Evolutionary conservation across 2,888 invertebrate genomes (phyloP).

Genomic region (Stegana nigrithorax): DNA sequence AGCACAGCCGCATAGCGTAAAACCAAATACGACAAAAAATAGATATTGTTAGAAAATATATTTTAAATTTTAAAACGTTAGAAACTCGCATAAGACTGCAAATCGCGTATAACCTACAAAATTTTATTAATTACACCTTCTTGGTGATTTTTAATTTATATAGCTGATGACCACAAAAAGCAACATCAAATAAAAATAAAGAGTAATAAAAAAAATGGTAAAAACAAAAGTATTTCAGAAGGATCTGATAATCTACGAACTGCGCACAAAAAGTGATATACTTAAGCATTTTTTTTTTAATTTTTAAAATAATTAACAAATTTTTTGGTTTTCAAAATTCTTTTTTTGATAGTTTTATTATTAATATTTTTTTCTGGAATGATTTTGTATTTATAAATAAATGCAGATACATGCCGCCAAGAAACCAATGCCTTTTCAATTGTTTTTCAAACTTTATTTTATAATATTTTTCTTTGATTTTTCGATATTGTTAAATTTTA

Average conservation of each 20-base stretch:
- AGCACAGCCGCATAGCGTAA: too few species aligned
- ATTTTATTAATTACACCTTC: too few species aligned
- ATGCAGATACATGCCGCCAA: constrained; percentile 77
- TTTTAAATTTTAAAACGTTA: too few species aligned
- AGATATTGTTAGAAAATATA: too few species aligned
- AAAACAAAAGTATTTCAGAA: constrained; percentile 3
- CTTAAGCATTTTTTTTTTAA: not conserved
- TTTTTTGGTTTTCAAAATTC: not conserved
- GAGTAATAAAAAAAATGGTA: constrained; percentile 13
- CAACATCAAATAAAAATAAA: not conserved
- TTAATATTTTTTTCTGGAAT: constrained; percentile 35
- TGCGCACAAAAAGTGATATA: not conserved
- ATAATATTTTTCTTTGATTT: too few species aligned
- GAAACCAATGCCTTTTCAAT: constrained; percentile 77
- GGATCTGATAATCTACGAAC: not conserved
- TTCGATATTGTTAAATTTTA: too few species aligned
- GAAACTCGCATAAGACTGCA: too few species aligned
- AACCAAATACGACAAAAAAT: too few species aligned
- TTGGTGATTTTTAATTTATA: too few species aligned
- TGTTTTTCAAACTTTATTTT: constrained; percentile 16
- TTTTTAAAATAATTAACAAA: too few species aligned
- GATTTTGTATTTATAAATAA: constrained; percentile 45
- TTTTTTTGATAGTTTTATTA: constrained; percentile 28
- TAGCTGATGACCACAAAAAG: too few species aligned
- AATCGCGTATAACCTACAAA: too few species aligned